A percentile compares a stretch with the other conserved stretches of the same genome.
These are phyloP conservation scores for Scartelaos histophorus DNA, from an alignment of 2,113 vertebrate genomes.

Conservation along the genomic window DNA sequence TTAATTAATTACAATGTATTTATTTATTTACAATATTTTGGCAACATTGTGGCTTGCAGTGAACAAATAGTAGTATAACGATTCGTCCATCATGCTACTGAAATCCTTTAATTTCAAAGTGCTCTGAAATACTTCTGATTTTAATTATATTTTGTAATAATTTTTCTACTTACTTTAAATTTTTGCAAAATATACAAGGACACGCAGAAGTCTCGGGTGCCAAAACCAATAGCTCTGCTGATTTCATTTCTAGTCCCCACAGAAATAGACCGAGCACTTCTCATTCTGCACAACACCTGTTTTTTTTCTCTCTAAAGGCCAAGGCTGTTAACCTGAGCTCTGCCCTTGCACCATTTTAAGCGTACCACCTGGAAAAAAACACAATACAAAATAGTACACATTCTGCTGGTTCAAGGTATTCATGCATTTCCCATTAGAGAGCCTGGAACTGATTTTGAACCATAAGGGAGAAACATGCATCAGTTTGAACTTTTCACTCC, in stretches of 20 bases:
- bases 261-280: conserved; percentile 13
- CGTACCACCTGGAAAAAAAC: conserved; percentile 16
- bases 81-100: too few relatives aligned
- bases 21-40: too few relatives aligned
- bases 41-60: too few relatives aligned
- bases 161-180: too few relatives aligned
- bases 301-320: neutral
- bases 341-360: neutral
- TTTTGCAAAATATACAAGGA: neutral
- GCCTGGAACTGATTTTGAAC: conserved; percentile 21
- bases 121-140: too few relatives aligned
- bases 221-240: neutral
- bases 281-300: conserved; percentile 22
- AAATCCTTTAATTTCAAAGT: too few relatives aligned
- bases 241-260: neutral
- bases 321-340: neutral
- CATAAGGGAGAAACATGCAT: too few relatives aligned
- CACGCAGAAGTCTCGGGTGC: neutral
- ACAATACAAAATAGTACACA: neutral
- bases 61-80: too few relatives aligned
- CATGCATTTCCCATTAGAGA: conserved; percentile 60
- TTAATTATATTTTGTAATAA: too few relatives aligned
- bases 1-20: too few relatives aligned
- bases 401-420: neutral
- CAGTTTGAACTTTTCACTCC: too few relatives aligned